Evolutionary conservation across 1,140 invertebrate genomes (phyloP), one percentile per base, ranked within the genome.

Genomic region (Drosophila kepulauana): DNA sequence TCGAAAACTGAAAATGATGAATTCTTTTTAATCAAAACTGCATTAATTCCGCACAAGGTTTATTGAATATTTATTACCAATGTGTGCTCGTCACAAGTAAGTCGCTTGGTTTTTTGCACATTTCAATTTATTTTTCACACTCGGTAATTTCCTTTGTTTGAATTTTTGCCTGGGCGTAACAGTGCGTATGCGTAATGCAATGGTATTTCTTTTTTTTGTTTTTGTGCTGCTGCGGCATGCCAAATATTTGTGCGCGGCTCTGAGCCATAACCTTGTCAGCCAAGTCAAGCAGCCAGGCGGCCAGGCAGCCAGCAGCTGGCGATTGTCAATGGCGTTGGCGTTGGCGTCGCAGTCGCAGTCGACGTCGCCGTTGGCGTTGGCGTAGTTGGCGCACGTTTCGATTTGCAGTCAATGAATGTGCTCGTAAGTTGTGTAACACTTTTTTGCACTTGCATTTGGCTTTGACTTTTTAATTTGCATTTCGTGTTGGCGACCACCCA

Each of bases 321-420:
- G 82, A 87, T 87, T 87, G 84, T 80, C 80, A 80, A 59, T 52
- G 35, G 38, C 56, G 62, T 45, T 78, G 75, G 82, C 70, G 72
- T 82, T 56, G 48, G 57, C 43, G 64, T 68, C 63, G 79, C 43
- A 4, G 57, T 54, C 51, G 63, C 15, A 15, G 67, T 63, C 59
- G 74, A 41, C 15, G 45, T 68, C 62, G 57, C 45, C 30, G 41
- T 63, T 78, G 74, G 75, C 77, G 73, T 84, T 84, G 81, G 70
- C 79, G 80, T 82, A 58, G 78, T 58, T 38, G 70, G 66, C 51
- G 84, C 82, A 88, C 82, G 82, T 88, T 88, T 82, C 86, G 84
- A 87, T 87, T 88, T 82, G 63, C 80, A 87, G 80, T 88, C 84
- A 84, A 88, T 87, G 84, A 84, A 87, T 82, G 82, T 51, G 79